Conservation (phyloP, 2,888 invertebrate species). For the Rhimphoctona megacephalus region DNA sequence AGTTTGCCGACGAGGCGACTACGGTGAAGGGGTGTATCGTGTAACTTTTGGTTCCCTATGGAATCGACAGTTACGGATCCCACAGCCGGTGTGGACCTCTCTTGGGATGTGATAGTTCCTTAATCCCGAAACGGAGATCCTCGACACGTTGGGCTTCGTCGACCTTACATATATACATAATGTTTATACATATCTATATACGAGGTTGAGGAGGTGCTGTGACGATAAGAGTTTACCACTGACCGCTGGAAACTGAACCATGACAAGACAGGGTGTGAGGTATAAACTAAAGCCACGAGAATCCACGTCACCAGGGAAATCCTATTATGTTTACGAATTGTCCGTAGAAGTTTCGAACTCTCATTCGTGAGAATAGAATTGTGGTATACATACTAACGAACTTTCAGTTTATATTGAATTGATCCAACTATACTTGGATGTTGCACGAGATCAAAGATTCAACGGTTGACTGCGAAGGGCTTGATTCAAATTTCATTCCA, state of each 20-base stretch:
- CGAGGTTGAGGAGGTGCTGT: constrained; percentile 6
- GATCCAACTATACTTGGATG: constrained; percentile 2
- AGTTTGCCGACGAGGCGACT: constrained; percentile 35
- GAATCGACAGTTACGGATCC: constrained; percentile 47
- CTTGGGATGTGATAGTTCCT: constrained; percentile 48
- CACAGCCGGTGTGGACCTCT: constrained; percentile 15
- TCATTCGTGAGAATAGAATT: constrained; percentile 39
- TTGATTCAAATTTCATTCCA: constrained; percentile 26
- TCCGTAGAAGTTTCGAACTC: constrained; percentile 33
- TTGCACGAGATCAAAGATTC: constrained; percentile 26
- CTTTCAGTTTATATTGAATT: constrained; percentile 2
- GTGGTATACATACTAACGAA: constrained; percentile 33
- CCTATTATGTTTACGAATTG: constrained; percentile 44
- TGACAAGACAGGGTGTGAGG: constrained; percentile 20
- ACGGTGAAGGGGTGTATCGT: constrained; percentile 19
- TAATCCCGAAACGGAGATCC: constrained; percentile 61
- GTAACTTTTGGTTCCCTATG: constrained; percentile 48
- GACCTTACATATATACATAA: constrained; percentile 5
- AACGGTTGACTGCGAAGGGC: constrained; percentile 7
- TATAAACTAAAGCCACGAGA: constrained; percentile 48
- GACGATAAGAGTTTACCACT: constrained; percentile 57
- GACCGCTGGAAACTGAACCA: constrained; percentile 60
- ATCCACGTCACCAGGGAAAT: constrained; percentile 60
- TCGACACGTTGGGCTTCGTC: constrained; percentile 47
- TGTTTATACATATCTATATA: not conserved